These are phyloP conservation scores for Palythoa grandiflora DNA, from an alignment of 92 coral and sea anemone species.

Conservation along the genomic window DNA sequence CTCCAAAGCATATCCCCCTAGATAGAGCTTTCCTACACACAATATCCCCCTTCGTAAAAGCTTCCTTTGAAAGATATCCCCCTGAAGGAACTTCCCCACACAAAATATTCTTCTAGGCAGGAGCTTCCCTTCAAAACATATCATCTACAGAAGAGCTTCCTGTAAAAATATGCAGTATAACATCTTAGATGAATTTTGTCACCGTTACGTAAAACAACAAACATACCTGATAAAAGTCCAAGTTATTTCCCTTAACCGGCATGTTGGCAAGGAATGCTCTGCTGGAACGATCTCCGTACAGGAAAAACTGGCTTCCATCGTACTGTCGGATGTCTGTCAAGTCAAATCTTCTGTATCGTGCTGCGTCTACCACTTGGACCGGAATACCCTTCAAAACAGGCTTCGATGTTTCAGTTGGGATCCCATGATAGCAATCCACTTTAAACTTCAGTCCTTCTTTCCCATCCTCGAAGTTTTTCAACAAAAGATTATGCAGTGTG, in stretches of 20 bases:
- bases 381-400: conserved; percentile 38
- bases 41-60: no score
- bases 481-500: conserved; percentile 52
- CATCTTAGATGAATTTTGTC: neutral
- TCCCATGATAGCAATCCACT: conserved; percentile 51
- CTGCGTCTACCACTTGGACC: conserved; percentile 51
- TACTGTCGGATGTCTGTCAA: neutral
- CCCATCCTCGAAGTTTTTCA: conserved; percentile 53
- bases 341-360: conserved; percentile 39
- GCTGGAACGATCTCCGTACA: conserved; percentile 53
- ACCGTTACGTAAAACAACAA: neutral
- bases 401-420: conserved; percentile 18
- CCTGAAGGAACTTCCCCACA: no score
- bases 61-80: no score
- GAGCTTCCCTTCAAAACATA: no score
- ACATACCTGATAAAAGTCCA: conserved; percentile 60
- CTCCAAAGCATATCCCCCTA: no score
- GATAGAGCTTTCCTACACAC: no score
- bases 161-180: neutral
- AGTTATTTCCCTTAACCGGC: conserved; percentile 9
- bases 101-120: no score
- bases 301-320: conserved; percentile 50
- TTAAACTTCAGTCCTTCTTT: conserved; percentile 13
- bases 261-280: conserved; percentile 36
- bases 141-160: no score